Evolutionary conservation across 2,888 invertebrate species (phyloP).

Genomic region (Trichacis sp.): DNA sequence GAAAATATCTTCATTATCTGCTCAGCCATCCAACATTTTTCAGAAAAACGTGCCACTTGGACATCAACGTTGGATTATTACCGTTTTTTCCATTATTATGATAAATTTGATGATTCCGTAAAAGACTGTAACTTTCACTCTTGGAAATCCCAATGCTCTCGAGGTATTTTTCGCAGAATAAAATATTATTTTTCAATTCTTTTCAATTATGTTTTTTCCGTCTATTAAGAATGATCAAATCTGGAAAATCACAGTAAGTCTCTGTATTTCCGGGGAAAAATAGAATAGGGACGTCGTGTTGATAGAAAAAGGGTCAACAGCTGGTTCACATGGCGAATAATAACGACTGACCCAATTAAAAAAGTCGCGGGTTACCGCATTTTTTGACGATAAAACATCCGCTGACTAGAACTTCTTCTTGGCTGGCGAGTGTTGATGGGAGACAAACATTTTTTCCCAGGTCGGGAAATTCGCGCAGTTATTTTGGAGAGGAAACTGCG

Average conservation of each 20-base stretch:
- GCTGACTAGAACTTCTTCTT: not conserved
- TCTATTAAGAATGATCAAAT: constrained; percentile 16
- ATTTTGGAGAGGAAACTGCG: constrained; percentile 29
- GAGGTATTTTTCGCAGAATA: not conserved
- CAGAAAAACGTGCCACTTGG: constrained; percentile 21
- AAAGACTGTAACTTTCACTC: constrained; percentile 1
- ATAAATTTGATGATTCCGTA: not conserved
- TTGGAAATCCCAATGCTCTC: not conserved
- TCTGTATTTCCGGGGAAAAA: constrained; percentile 19
- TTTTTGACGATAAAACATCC: not conserved
- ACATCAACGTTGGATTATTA: constrained; percentile 8
- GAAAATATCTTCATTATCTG: constrained; percentile 56
- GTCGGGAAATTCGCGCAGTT: constrained; percentile 25
- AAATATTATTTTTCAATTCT: not conserved
- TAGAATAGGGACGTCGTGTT: constrained; percentile 35
- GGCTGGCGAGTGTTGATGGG: not conserved
- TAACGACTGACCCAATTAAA: constrained; percentile 62
- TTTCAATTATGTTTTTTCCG: too few relatives aligned
- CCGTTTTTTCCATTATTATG: not conserved
- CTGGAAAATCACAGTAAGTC: constrained; percentile 8
- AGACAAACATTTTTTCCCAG: constrained; percentile 24
- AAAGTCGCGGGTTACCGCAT: constrained; percentile 32
- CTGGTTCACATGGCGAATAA: constrained; percentile 57
- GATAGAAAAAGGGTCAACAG: constrained; percentile 46
- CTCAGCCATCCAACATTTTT: constrained; percentile 14